These are phyloP conservation scores for Pachydiplax longipennis DNA, from an alignment of 2,888 invertebrate genomes.

Conservation along the genomic window DNA sequence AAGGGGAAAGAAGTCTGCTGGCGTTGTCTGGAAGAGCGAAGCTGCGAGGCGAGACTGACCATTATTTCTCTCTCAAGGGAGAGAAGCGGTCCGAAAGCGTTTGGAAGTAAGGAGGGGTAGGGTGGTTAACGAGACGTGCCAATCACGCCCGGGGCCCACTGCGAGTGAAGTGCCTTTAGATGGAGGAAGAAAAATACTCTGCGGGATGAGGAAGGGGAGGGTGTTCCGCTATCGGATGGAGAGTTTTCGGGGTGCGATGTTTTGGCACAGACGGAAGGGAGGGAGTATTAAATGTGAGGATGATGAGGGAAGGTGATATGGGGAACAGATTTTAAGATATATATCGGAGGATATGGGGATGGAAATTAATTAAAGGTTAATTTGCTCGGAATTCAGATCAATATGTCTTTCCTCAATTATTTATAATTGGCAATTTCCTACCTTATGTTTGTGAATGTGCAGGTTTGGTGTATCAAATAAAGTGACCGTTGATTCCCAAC, in stretches of 20 bases:
- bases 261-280: neutral
- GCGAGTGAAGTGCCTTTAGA: conserved; percentile 40
- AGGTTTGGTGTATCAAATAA: no score
- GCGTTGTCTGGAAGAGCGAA: conserved; percentile 18
- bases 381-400: no score
- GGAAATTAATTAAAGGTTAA: no score
- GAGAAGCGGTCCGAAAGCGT: neutral
- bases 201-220: neutral
- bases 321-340: neutral
- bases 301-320: neutral
- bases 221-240: neutral
- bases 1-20: neutral
- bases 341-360: no score
- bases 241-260: neutral
- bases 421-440: no score
- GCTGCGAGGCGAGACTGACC: conserved; percentile 34
- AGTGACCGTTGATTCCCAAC: no score
- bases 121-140: conserved; percentile 39
- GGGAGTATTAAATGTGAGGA: neutral
- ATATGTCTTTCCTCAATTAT: no score
- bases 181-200: neutral
- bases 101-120: neutral
- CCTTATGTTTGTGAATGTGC: no score
- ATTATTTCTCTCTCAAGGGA: conserved; percentile 17
- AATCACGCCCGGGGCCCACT: conserved; percentile 24